These are phyloP conservation scores for Pogonocherus hispidulus DNA, from an alignment of 2,888 invertebrate genomes.

Conservation along the genomic window DNA sequence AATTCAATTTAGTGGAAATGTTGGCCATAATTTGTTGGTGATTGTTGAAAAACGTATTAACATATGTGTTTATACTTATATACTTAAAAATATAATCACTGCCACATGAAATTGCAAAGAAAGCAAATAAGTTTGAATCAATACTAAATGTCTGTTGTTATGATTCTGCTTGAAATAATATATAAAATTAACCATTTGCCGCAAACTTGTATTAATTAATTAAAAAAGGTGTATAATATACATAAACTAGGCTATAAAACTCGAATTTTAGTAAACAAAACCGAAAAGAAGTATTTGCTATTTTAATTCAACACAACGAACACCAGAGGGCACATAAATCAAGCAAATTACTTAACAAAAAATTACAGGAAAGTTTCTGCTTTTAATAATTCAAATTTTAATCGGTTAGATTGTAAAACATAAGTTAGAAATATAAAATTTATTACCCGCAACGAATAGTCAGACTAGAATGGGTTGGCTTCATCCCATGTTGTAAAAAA, in stretches of 20 bases:
- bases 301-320: neutral
- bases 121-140: too few relatives aligned
- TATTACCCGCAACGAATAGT: neutral
- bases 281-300: neutral
- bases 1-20: too few relatives aligned
- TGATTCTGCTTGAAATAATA: neutral
- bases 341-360: conserved; percentile 14
- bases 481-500: neutral
- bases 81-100: too few relatives aligned
- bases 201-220: neutral
- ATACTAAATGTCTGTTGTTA: neutral
- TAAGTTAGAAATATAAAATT: conserved; percentile 8
- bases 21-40: too few relatives aligned
- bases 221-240: neutral
- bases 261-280: conserved; percentile 24
- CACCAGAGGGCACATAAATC: conserved; percentile 16
- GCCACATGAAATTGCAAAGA: too few relatives aligned
- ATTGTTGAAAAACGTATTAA: too few relatives aligned
- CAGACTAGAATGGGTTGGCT: neutral
- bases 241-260: conserved; percentile 16
- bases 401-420: conserved; percentile 12
- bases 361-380: conserved; percentile 3
- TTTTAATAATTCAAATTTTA: conserved; percentile 25
- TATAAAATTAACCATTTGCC: neutral
- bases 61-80: too few relatives aligned